Evolutionary conservation across 2,113 vertebrate genomes (phyloP).

Genomic region (Xerus inauris): DNA sequence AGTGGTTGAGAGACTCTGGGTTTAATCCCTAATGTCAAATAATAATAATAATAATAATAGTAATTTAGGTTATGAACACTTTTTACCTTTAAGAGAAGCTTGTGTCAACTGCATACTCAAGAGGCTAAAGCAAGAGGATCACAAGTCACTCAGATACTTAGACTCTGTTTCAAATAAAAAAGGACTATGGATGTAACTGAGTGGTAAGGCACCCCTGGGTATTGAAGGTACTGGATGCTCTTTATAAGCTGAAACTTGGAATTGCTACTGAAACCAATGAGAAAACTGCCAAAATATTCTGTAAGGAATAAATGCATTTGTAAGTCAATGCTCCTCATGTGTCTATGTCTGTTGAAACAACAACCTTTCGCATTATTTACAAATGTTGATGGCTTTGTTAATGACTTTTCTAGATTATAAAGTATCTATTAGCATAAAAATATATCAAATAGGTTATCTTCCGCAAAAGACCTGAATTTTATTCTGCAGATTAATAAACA

Average conservation of each 20-base stretch:
- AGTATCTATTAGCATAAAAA: conserved; percentile 6
- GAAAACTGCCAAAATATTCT: conserved; percentile 25
- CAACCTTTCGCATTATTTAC: neutral
- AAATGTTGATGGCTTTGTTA: neutral
- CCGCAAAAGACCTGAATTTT: conserved; percentile 17
- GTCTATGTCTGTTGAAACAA: neutral
- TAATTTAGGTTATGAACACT: neutral
- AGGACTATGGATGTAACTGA: too few relatives aligned
- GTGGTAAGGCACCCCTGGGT: too few relatives aligned
- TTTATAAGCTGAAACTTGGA: neutral
- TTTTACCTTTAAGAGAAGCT: neutral
- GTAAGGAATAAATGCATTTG: neutral
- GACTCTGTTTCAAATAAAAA: too few relatives aligned
- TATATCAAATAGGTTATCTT: conserved; percentile 31
- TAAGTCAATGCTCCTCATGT: neutral
- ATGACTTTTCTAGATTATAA: conserved; percentile 8
- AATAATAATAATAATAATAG: neutral
- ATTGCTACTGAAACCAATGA: neutral
- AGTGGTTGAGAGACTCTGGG: too few relatives aligned
- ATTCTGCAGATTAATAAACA: conserved; percentile 39
- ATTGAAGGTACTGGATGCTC: neutral
- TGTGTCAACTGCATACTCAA: too few relatives aligned
- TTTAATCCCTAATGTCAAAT: too few relatives aligned
- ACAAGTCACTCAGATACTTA: too few relatives aligned
- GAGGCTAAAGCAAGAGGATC: too few relatives aligned